Evolutionary conservation across 2,113 vertebrate genomes (phyloP).

Genomic region (Solenodon paradoxus): DNA sequence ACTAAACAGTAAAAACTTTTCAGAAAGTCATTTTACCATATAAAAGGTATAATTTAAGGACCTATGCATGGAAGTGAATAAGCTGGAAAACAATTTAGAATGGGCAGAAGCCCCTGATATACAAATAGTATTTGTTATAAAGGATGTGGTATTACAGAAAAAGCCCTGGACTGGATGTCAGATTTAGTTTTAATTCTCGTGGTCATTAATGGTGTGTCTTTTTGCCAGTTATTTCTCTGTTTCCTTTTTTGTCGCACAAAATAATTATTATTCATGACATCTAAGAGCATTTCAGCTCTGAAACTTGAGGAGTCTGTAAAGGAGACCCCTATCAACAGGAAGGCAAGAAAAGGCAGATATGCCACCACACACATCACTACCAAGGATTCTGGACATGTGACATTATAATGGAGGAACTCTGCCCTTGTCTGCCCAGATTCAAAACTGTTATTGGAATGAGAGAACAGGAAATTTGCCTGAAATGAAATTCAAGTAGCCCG

Average conservation of each 20-base stretch:
- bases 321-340: not conserved
- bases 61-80: not conserved
- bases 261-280: not conserved
- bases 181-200: not conserved
- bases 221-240: not conserved
- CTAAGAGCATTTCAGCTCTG: constrained; percentile 12
- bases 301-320: not conserved
- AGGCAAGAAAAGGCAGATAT: not conserved
- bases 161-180: not conserved
- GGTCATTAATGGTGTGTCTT: not conserved
- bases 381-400: not conserved
- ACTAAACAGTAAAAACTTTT: constrained; percentile 8
- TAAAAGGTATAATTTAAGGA: not conserved
- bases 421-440: constrained; percentile 36
- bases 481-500: constrained; percentile 46
- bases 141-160: not conserved
- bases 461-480: constrained; percentile 60
- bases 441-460: constrained; percentile 46
- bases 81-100: not conserved
- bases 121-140: not conserved
- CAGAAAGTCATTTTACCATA: not conserved
- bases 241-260: constrained; percentile 11
- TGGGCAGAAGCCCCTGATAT: not conserved
- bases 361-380: not conserved
- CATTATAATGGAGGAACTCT: constrained; percentile 20